These are phyloP conservation scores for Drosophila rhopaloa DNA, from an alignment of 1,140 invertebrate species.

Conservation along the genomic window DNA sequence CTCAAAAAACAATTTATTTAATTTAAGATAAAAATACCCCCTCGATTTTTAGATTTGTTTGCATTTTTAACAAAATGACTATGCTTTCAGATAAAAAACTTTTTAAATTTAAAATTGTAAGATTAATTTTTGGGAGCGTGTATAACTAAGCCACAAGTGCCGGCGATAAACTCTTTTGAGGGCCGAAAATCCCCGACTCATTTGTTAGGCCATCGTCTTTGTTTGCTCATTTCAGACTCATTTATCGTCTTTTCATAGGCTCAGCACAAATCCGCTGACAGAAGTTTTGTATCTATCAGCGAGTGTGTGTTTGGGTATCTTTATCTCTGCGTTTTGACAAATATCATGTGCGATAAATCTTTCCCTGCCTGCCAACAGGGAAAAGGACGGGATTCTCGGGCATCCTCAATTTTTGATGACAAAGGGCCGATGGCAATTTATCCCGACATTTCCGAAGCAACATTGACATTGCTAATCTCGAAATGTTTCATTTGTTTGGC, in stretches of 20 bases:
- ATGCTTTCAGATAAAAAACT: background rate
- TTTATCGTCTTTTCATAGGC: slow-evolving; percentile 60
- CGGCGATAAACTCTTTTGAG: slow-evolving; percentile 26
- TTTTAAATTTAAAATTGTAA: background rate
- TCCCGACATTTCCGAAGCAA: slow-evolving; percentile 49
- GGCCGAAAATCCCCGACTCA: slow-evolving; percentile 9
- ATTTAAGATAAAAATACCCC: no score
- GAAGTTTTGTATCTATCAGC: slow-evolving; percentile 26
- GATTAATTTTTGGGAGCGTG: background rate
- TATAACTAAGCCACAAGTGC: slow-evolving; percentile 37
- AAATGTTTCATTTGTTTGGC: slow-evolving; percentile 49
- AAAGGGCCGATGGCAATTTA: slow-evolving; percentile 59
- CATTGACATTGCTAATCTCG: slow-evolving; percentile 60
- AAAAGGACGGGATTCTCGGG: slow-evolving; percentile 6
- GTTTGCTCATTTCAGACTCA: slow-evolving; percentile 61
- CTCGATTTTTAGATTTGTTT: no score
- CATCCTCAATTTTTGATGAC: slow-evolving; percentile 54
- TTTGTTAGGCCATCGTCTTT: slow-evolving; percentile 51
- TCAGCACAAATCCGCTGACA: slow-evolving; percentile 68
- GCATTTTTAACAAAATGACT: background rate
- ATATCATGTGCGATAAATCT: slow-evolving; percentile 73
- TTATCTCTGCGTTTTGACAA: slow-evolving; percentile 65
- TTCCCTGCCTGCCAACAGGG: slow-evolving; percentile 29
- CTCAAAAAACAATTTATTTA: no score
- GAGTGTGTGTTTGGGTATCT: slow-evolving; percentile 28